A percentile compares a stretch with the other conserved stretches of the same genome.
phyloP scores from a whole-genome alignment of 2,797 vertebrate genomes.

The Kryptolebias ocellatus region DNA sequence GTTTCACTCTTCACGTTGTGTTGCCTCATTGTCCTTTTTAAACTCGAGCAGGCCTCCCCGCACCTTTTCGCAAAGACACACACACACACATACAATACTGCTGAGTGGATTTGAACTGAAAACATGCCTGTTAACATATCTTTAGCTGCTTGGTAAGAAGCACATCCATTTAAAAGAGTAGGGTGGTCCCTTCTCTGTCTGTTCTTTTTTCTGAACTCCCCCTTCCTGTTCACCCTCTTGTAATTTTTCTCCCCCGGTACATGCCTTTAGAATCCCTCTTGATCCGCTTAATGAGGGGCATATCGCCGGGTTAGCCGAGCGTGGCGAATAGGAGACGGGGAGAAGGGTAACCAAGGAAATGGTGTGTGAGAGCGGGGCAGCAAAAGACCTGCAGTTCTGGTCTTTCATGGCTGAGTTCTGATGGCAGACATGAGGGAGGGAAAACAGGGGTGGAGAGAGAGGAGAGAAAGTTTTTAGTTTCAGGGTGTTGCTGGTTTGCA shows the following conservation, averaged over 20 bases:
- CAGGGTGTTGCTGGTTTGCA: slow-evolving; percentile 20
- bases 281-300: slow-evolving; percentile 85
- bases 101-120: slow-evolving; percentile 64
- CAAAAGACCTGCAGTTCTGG: slow-evolving; percentile 54
- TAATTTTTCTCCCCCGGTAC: slow-evolving; percentile 71
- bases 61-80: slow-evolving; percentile 29
- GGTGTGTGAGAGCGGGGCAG: slow-evolving; percentile 33
- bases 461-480: slow-evolving; percentile 23
- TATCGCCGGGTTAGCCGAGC: slow-evolving; percentile 80
- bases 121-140: slow-evolving; percentile 67
- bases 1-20: slow-evolving; percentile 57
- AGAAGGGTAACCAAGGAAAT: slow-evolving; percentile 68
- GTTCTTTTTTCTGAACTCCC: slow-evolving; percentile 16
- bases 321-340: slow-evolving; percentile 71
- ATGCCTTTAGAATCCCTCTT: slow-evolving; percentile 82
- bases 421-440: slow-evolving; percentile 16
- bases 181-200: slow-evolving; percentile 54
- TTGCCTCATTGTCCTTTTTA: slow-evolving; percentile 30
- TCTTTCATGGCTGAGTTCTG: slow-evolving; percentile 27
- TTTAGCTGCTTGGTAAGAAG: slow-evolving; percentile 58
- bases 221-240: slow-evolving; percentile 44
- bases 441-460: not conserved
- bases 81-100: slow-evolving; percentile 48
- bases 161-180: slow-evolving; percentile 63
- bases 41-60: slow-evolving; percentile 42